These are phyloP conservation scores for Crepidodera aurea DNA, from an alignment of 2,888 invertebrate species.

Conservation along the genomic window DNA sequence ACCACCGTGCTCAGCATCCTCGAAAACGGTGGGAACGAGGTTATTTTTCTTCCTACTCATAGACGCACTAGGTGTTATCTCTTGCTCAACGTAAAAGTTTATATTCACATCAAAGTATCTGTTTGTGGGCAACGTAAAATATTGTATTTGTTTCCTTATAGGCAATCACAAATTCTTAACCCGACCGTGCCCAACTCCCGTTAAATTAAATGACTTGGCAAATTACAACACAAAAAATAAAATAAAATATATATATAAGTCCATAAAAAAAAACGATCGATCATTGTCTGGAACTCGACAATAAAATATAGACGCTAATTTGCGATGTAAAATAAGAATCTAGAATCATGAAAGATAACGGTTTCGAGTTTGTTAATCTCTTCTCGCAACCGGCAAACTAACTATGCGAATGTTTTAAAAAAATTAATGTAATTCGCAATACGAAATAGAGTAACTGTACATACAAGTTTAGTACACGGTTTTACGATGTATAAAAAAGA, in stretches of 20 bases:
- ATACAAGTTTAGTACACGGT: background rate
- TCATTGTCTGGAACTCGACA: background rate
- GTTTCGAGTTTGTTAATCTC: constrained; percentile 6
- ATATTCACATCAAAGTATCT: too few relatives aligned
- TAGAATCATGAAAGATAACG: background rate
- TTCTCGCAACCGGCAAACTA: background rate
- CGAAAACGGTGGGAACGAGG: too few relatives aligned
- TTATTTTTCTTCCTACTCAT: too few relatives aligned
- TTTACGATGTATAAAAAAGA: too few relatives aligned
- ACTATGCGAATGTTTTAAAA: background rate
- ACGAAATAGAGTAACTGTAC: constrained; percentile 1
- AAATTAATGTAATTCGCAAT: constrained; percentile 3
- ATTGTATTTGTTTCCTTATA: too few relatives aligned
- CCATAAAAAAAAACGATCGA: background rate
- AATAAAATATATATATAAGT: background rate
- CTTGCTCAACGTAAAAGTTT: too few relatives aligned
- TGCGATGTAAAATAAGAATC: constrained; percentile 6
- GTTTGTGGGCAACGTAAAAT: too few relatives aligned
- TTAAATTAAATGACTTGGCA: background rate
- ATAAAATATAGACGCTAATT: constrained; percentile 3
- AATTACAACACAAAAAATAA: background rate
- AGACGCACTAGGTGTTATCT: too few relatives aligned
- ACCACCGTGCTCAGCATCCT: too few relatives aligned
- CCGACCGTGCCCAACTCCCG: background rate
- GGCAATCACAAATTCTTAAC: too few relatives aligned